Conservation (phyloP, 2,888 invertebrate genomes). For the Eurytoma adleriae region DNA sequence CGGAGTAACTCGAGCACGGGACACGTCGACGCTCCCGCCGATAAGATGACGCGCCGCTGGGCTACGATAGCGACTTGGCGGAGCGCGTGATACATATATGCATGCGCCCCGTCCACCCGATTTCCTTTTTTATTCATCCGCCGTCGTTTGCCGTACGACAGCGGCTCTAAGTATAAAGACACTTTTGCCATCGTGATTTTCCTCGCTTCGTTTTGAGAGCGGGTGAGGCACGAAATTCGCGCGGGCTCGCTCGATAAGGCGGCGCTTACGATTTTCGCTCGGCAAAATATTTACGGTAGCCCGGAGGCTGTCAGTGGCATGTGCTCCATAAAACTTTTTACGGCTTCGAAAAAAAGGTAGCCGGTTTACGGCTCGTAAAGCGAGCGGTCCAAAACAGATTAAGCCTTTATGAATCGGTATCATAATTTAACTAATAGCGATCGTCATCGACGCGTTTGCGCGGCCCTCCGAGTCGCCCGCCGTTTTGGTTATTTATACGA, state of each 20-base stretch:
- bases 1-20: not conserved
- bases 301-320: not conserved
- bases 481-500: not conserved
- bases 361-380: conserved; percentile 34
- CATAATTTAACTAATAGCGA: not conserved
- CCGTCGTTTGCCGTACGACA: not conserved
- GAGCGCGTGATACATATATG: not conserved
- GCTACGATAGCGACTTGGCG: conserved; percentile 23
- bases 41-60: conserved; percentile 23
- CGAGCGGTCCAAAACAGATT: conserved; percentile 12
- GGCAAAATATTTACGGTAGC: conserved; percentile 10
- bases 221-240: not conserved
- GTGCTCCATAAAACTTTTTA: conserved; percentile 25
- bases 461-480: not conserved
- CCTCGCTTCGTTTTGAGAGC: no score
- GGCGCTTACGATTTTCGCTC: not conserved
- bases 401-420: conserved; percentile 20
- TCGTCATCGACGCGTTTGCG: not conserved
- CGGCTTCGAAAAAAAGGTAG: not conserved
- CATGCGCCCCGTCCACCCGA: not conserved
- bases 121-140: not conserved
- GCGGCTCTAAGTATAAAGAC: no score
- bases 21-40: not conserved
- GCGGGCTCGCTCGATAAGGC: not conserved
- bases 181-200: no score